Evolutionary conservation across 2,797 vertebrate genomes (phyloP), one percentile per base, ranked within the genome.

Genomic region (Anguilla obscura): DNA sequence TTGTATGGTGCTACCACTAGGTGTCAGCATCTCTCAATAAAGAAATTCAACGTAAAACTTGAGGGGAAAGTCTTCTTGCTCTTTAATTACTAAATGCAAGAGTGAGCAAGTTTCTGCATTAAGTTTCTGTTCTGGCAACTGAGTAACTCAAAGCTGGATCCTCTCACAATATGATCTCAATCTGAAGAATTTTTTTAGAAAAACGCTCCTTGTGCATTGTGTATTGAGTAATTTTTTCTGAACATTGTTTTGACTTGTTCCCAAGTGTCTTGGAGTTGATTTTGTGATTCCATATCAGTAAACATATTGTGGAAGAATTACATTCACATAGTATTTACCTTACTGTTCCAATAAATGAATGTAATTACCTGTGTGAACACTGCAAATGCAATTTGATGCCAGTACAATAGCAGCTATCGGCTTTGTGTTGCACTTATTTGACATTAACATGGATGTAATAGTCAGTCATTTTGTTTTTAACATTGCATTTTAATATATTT

Each of bases 1-100:
- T 76, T 71, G 21, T 82, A 1, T 45, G 54, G 14, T 85, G 85
- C n/a, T 45, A n/a, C 88, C 93, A 94, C 91, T 52, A 90, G 94
- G 86, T 89, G 89, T 92, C 92, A 91, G 89, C 90, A 69, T 88
- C 87, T 87, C 54, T 87, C 85, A 45, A 84, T 56, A 54, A 86
- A 36, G n/a, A 56, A 58, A n/a, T 27, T 3, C 3, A 33, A 6
- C 40, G 1, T 40, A 36, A n/a, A 16, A 52, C 18, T 21, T 74
- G 24, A n/a, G 79, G 79, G 14, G 27, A 12, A 8, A 54, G 82
- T 52, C 24, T 52, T n/a, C 9, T 83, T 52, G n/a, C n/a, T 27
- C 1, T 82, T 82, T 45, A 48, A 82, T 48, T 50, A 24, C 1
- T 82, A 18, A 56, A 71, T 71, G 21, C 33, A 60, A 36, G 33